Conservation (phyloP, 2,113 vertebrate genomes). For the Alligator sinensis region DNA sequence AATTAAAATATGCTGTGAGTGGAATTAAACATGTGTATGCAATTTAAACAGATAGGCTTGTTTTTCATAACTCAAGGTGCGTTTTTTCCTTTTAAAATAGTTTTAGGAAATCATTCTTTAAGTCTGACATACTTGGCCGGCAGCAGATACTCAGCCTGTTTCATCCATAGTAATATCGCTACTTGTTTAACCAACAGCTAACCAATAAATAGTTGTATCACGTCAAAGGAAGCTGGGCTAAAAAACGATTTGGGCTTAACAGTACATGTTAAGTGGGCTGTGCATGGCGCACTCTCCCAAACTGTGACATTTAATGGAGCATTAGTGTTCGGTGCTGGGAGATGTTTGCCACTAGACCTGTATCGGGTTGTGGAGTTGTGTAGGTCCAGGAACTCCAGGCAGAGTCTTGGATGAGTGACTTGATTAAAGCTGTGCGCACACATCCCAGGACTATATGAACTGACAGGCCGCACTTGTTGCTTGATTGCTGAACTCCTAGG, state of each 20-base stretch:
- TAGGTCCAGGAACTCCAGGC: background rate
- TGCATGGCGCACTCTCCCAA: background rate
- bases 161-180: background rate
- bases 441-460: background rate
- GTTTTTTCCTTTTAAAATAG: background rate
- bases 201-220: fast-evolving
- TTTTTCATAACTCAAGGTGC: slow-evolving; percentile 20
- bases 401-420: background rate
- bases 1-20: slow-evolving; percentile 53
- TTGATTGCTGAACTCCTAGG: background rate
- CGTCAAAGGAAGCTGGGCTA: fast-evolving
- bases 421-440: background rate
- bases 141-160: background rate
- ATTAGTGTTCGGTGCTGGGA: background rate
- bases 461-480: background rate
- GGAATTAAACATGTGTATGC: slow-evolving; percentile 12
- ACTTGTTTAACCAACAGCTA: background rate
- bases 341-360: background rate
- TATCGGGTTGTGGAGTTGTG: background rate
- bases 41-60: slow-evolving; percentile 10
- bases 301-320: background rate
- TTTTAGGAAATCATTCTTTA: background rate
- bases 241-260: background rate
- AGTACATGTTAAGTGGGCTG: background rate
- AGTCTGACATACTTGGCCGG: fast-evolving